A percentile compares a stretch with the other conserved stretches of the same genome.
These are phyloP conservation scores for Papilio demoleus DNA, from an alignment of 2,888 invertebrate genomes.

Conservation along the genomic window DNA sequence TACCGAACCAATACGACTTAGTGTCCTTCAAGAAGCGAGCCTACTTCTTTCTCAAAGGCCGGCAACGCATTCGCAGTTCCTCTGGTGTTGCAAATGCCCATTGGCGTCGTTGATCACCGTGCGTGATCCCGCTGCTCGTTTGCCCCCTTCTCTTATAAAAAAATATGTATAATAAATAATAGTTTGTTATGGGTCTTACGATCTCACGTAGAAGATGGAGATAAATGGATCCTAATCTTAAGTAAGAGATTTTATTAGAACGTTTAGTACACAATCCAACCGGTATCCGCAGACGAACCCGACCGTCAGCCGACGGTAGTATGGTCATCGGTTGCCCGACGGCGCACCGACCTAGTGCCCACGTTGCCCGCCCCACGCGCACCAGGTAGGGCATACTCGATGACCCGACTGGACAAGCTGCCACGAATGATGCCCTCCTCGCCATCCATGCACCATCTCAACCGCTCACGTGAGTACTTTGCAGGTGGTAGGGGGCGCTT, in stretches of 20 bases:
- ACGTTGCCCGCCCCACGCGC: slow-evolving; percentile 88
- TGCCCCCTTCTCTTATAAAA: no score
- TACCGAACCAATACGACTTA: no score
- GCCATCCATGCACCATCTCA: slow-evolving; percentile 70
- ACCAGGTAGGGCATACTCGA: slow-evolving; percentile 93
- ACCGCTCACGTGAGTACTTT: slow-evolving; percentile 68
- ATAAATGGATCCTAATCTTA: no score
- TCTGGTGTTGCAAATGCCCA: no score
- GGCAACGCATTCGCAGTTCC: no score
- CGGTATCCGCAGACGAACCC: slow-evolving; percentile 66
- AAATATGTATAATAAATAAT: no score
- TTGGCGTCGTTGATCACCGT: no score
- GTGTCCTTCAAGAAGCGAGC: no score
- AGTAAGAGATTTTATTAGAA: neutral
- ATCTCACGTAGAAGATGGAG: no score
- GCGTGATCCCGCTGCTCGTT: no score
- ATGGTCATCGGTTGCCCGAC: slow-evolving; percentile 91
- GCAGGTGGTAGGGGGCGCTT: slow-evolving; percentile 32
- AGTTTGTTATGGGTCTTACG: no score
- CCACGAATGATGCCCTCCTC: slow-evolving; percentile 58
- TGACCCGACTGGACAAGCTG: slow-evolving; percentile 92
- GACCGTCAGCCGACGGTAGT: slow-evolving; percentile 80
- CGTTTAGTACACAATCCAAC: neutral
- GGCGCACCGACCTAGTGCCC: slow-evolving; percentile 95
- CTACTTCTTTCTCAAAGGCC: no score